Evolutionary conservation across 2,888 invertebrate species (phyloP), one percentile per base, ranked within the genome.

Genomic region (Machimus atricapillus): DNA sequence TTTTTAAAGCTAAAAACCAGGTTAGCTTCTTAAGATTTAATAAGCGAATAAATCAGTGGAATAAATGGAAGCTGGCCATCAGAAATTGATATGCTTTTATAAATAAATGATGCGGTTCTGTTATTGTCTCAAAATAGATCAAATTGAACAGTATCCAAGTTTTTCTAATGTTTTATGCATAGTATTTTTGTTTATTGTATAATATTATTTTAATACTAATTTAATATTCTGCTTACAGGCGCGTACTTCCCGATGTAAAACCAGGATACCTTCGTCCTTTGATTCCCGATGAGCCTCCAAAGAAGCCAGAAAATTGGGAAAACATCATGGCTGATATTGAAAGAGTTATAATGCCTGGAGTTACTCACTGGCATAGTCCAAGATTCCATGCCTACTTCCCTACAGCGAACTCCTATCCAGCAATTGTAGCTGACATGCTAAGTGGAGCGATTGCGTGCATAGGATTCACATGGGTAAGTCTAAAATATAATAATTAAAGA

Each of bases 301-400:
- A 95, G 89, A 93, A 95, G 89, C 95, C 98, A 0, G 98, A 99
- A 91, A 94, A 95, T 74, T 99, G 98, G 98, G 95, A 97, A 88
- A 96, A 96, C 86, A 96, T 99, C 86, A 96, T 99, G 95, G 94
- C 95, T 6, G 99, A 99, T 92, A 95, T 99, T 88, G 99, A 99
- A 92, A 94, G 96, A 86, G 97, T 98, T 87, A 97, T 99, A 89
- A 99, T 99, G 98, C 98, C 99, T 0, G 99, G 99, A 79, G 97
- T 98, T 86, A 98, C 98, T 0, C 98, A 98, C 91, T 99, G 98
- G 98, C 97, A 98, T 92, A 97, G 97, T 86, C 98, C 98, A 8
- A 95, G 96, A 91, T 99, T 99, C 93, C 97, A 98, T 93, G 98
- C 98, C 6, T 99, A 98, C 93, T 98, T 97, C 93, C 98, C 98